Percentiles rank a stretch among this genome's conserved stretches.
Conservation (phyloP, 2,888 invertebrate genomes). For the Ichneumoninae sp. region DNA sequence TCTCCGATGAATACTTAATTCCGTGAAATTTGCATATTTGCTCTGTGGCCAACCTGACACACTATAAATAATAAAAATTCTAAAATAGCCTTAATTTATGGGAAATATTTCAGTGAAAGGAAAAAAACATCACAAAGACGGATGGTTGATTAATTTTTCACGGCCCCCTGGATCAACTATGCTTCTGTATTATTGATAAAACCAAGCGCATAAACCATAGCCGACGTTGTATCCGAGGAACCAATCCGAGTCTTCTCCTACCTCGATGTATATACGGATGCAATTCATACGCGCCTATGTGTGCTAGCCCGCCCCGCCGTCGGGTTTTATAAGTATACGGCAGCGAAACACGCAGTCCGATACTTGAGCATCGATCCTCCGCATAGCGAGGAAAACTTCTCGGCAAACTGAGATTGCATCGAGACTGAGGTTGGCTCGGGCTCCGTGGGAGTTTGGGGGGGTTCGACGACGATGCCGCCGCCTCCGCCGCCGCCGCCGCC, state of each 20-base stretch:
- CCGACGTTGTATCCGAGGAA: constrained; percentile 30
- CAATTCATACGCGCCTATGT: constrained; percentile 2
- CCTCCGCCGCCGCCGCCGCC: constrained; percentile 1
- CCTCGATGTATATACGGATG: constrained; percentile 29
- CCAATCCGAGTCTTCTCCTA: constrained; percentile 50
- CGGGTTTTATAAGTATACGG: constrained; percentile 45
- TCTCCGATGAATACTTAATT: no score
- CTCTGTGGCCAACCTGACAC: no score
- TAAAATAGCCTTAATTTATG: no score
- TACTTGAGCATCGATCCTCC: constrained; percentile 54
- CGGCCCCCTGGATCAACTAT: background rate
- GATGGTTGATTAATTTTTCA: background rate
- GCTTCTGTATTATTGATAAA: constrained; percentile 59
- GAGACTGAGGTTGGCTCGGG: constrained; percentile 50
- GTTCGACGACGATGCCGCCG: constrained; percentile 51
- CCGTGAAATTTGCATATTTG: no score
- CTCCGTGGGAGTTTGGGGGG: background rate
- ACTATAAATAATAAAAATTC: no score
- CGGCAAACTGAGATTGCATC: constrained; percentile 65
- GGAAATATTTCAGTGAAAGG: background rate
- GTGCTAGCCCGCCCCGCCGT: constrained; percentile 28
- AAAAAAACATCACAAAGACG: background rate
- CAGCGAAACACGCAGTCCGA: constrained; percentile 46
- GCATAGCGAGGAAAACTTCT: constrained; percentile 56
- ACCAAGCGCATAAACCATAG: constrained; percentile 53